A percentile compares a stretch with the other conserved stretches of the same genome.
phyloP scores from a whole-genome alignment of 2,888 invertebrate genomes.

The Ceratothoa steindachneri region DNA sequence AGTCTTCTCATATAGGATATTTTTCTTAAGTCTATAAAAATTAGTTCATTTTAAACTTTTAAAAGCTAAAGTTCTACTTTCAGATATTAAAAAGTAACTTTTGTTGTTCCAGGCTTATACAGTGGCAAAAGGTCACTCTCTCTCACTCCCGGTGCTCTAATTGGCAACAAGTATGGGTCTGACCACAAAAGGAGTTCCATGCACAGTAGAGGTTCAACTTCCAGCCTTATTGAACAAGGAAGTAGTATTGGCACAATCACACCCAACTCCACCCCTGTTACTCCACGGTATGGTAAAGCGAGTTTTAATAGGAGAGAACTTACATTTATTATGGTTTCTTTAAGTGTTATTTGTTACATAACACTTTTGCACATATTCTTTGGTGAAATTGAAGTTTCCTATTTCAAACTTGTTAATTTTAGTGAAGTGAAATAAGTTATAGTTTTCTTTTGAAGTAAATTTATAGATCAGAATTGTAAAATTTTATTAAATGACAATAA shows the following conservation, averaged over 20 bases:
- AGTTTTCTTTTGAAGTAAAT: no score
- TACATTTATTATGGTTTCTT: background rate
- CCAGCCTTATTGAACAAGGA: constrained; percentile 73
- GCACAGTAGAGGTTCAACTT: constrained; percentile 86
- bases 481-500: no score
- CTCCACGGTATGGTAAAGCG: constrained; percentile 69
- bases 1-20: no score
- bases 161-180: constrained; percentile 52
- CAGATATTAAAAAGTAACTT: no score
- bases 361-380: no score
- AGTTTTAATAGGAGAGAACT: background rate
- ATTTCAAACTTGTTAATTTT: no score
- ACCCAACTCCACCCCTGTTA: constrained; percentile 75
- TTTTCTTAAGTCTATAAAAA: no score
- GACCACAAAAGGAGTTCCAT: constrained; percentile 76
- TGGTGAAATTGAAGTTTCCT: no score
- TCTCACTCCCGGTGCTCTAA: constrained; percentile 51
- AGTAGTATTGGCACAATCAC: constrained; percentile 68
- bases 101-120: constrained; percentile 32
- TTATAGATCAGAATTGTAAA: no score
- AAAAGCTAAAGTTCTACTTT: no score
- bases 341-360: background rate
- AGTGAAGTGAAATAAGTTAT: no score
- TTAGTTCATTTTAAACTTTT: no score
- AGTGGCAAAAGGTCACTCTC: constrained; percentile 49